These are phyloP conservation scores for Caenorhabditis virilis DNA, from an alignment of 2,888 invertebrate genomes.

Conservation along the genomic window DNA sequence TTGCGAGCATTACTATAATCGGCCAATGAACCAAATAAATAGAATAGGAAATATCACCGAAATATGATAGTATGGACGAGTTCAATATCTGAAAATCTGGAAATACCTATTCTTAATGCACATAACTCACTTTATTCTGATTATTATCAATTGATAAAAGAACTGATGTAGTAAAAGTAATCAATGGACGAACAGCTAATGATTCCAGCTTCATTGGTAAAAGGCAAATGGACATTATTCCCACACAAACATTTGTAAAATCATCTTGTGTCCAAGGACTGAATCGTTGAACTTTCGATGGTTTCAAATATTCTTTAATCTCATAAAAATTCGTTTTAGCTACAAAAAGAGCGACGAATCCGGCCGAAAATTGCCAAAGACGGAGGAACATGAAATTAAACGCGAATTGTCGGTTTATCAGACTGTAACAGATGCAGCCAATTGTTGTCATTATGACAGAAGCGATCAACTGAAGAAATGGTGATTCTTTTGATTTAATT, in stretches of 20 bases:
- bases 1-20: conserved; percentile 6
- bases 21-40: conserved; percentile 27
- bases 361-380: conserved; percentile 34
- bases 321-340: conserved; percentile 19
- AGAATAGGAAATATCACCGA: conserved; percentile 13
- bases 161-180: conserved; percentile 9
- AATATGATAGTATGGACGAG: not conserved
- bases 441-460: not conserved
- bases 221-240: conserved; percentile 5
- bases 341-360: conserved; percentile 22
- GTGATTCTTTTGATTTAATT: not conserved
- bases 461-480: conserved; percentile 6
- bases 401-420: conserved; percentile 12
- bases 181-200: conserved; percentile 6
- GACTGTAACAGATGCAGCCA: conserved; percentile 3
- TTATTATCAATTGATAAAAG: conserved; percentile 10
- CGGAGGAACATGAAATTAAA: conserved; percentile 37
- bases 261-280: not conserved
- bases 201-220: conserved; percentile 10
- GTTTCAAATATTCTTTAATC: not conserved
- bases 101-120: no score
- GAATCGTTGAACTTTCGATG: not conserved
- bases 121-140: conserved; percentile 7
- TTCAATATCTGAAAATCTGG: conserved; percentile 10
- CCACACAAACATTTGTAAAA: conserved; percentile 1